phyloP scores from a whole-genome alignment of 2,888 invertebrate genomes.

The Auanema freiburgensis region DNA sequence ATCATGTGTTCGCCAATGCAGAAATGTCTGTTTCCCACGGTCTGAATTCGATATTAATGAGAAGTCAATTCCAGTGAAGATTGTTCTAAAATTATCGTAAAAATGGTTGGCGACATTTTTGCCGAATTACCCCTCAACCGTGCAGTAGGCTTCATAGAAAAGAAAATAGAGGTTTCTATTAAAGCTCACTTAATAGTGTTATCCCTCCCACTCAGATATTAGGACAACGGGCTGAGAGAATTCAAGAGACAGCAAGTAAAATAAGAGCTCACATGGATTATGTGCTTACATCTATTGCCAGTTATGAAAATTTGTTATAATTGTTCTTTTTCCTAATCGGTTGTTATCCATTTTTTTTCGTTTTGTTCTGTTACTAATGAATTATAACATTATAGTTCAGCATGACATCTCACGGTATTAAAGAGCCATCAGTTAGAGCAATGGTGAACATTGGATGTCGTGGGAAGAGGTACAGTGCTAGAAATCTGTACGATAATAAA shows the following conservation, averaged over 20 bases:
- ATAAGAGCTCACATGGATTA: constrained; percentile 23
- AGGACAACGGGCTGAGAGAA: constrained; percentile 7
- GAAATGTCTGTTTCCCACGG: constrained; percentile 27
- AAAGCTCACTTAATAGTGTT: neutral
- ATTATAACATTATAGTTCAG: no score
- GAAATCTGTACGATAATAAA: no score
- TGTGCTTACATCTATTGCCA: constrained; percentile 18
- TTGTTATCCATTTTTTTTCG: neutral
- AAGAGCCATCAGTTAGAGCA: no score
- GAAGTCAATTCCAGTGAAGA: constrained; percentile 26
- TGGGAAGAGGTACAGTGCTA: no score
- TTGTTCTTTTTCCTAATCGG: neutral
- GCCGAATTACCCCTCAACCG: constrained; percentile 29
- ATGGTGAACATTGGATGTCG: no score
- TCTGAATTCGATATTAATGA: neutral
- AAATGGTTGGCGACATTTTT: constrained; percentile 28
- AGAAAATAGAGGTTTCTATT: constrained; percentile 19
- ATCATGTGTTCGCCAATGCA: constrained; percentile 32
- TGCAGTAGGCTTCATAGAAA: constrained; percentile 27
- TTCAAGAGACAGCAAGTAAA: constrained; percentile 5
- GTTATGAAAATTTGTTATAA: constrained; percentile 4
- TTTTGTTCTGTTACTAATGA: no score
- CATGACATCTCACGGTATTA: no score
- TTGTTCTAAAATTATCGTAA: constrained; percentile 33
- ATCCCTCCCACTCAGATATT: constrained; percentile 13